Conservation (phyloP, 23 tunicate genomes). For the Oikopleura dioica region DNA sequence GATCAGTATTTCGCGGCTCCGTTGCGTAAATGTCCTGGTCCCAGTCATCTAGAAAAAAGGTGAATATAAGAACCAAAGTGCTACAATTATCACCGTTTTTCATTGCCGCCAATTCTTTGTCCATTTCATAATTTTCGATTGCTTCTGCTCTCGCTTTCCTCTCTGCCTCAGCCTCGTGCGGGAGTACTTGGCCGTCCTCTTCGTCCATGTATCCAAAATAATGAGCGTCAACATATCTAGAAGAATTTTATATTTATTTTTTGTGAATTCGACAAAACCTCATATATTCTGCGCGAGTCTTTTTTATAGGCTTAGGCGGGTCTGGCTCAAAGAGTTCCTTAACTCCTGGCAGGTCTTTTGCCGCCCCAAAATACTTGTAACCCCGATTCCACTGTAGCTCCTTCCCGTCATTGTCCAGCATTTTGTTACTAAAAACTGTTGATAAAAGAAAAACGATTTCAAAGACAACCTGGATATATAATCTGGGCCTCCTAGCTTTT, state of each 20-base stretch:
- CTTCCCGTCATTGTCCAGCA: slow-evolving; percentile 94
- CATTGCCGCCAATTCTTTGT: slow-evolving; percentile 8
- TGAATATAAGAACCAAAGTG: too few relatives aligned
- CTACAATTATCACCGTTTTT: slow-evolving; percentile 11
- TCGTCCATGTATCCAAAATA: slow-evolving; percentile 97
- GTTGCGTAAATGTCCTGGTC: slow-evolving; percentile 37
- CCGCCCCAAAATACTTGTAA: slow-evolving; percentile 97
- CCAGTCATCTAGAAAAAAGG: too few relatives aligned
- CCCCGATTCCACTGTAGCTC: slow-evolving; percentile 88
- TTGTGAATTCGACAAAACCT: neutral
- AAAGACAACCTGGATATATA: slow-evolving; percentile 18
- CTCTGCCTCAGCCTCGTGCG: slow-evolving; percentile 58
- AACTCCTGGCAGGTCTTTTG: slow-evolving; percentile 93
- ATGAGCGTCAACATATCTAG: slow-evolving; percentile 81
- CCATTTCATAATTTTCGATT: slow-evolving; percentile 30
- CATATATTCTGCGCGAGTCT: slow-evolving; percentile 55
- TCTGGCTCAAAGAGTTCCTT: slow-evolving; percentile 61
- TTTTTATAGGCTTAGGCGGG: slow-evolving; percentile 32
- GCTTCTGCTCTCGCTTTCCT: slow-evolving; percentile 44
- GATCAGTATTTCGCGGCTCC: slow-evolving; percentile 19
- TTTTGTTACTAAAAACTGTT: slow-evolving; percentile 40
- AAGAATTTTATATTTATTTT: too few relatives aligned
- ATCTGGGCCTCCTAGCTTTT: slow-evolving; percentile 74
- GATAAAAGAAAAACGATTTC: neutral
- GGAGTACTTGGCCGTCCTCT: slow-evolving; percentile 85